These are phyloP conservation scores for Apis dorsata DNA, from an alignment of 1,140 invertebrate species.

Conservation along the genomic window DNA sequence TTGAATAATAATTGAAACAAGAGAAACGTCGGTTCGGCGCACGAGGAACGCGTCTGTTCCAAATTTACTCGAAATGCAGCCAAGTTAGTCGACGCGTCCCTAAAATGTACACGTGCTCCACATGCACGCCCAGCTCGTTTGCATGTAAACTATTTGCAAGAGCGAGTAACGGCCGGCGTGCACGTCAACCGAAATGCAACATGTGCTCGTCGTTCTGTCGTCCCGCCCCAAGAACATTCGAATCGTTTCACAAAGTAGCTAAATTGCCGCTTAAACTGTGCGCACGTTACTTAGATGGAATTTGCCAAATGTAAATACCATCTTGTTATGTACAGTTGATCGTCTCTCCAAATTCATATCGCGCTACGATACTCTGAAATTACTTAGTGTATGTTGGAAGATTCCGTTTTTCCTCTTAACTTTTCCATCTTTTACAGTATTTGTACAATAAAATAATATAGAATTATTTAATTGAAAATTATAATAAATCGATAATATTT, in stretches of 20 bases:
- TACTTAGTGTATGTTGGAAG: too few relatives aligned
- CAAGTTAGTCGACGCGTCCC: conserved; percentile 26
- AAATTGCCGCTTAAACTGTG: background rate
- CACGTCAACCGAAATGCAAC: conserved; percentile 38
- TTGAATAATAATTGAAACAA: conserved; percentile 37
- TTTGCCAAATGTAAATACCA: background rate
- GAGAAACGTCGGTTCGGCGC: background rate
- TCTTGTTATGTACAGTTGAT: too few relatives aligned
- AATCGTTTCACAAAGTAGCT: conserved; percentile 13
- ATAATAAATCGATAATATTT: too few relatives aligned
- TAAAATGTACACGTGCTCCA: conserved; percentile 31
- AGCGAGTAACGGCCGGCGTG: conserved; percentile 9
- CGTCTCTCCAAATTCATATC: too few relatives aligned
- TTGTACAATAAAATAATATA: too few relatives aligned
- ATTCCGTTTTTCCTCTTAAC: too few relatives aligned
- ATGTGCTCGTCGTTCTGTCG: conserved; percentile 8
- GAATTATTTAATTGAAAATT: too few relatives aligned
- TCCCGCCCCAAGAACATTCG: background rate
- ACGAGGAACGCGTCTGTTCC: conserved; percentile 21
- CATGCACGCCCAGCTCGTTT: conserved; percentile 36
- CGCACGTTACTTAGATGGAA: background rate
- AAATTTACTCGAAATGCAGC: conserved; percentile 43
- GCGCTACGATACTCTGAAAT: too few relatives aligned
- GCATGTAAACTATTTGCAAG: conserved; percentile 43
- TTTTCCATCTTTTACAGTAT: too few relatives aligned